Evolutionary conservation across 2,888 invertebrate genomes (phyloP).

Genomic region (Lapara coniferarum): DNA sequence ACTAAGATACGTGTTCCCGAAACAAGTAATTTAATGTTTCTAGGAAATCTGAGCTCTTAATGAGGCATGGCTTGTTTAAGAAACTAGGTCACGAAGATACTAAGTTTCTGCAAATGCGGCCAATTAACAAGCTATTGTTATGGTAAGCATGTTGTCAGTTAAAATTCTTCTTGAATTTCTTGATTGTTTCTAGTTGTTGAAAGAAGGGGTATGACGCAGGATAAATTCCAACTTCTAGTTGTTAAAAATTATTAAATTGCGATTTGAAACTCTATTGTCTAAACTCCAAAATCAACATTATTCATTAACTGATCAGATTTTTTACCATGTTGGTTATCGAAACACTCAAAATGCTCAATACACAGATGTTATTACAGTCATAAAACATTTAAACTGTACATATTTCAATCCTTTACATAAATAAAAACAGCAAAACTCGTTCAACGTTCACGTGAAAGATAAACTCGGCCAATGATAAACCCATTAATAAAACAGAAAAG

Average conservation of each 20-base stretch:
- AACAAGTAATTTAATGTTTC: background rate
- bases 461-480: background rate
- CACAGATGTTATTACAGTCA: too few species aligned
- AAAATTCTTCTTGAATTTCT: background rate
- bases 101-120: constrained; percentile 8
- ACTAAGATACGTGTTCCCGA: background rate
- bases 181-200: background rate
- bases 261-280: background rate
- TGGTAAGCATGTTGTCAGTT: background rate
- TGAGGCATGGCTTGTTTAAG: background rate
- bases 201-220: too few species aligned
- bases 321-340: background rate
- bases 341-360: too few species aligned
- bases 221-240: background rate
- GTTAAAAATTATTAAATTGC: background rate
- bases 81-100: background rate
- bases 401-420: too few species aligned
- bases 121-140: constrained; percentile 8
- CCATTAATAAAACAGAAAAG: background rate
- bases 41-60: background rate
- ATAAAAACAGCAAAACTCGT: too few species aligned
- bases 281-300: background rate
- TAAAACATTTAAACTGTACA: too few species aligned
- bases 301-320: too few species aligned
- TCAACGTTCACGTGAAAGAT: background rate